Percentiles rank a stretch among this genome's conserved stretches.
phyloP scores from a whole-genome alignment of 1,140 invertebrate genomes.

The Sycophaga agraensis region DNA sequence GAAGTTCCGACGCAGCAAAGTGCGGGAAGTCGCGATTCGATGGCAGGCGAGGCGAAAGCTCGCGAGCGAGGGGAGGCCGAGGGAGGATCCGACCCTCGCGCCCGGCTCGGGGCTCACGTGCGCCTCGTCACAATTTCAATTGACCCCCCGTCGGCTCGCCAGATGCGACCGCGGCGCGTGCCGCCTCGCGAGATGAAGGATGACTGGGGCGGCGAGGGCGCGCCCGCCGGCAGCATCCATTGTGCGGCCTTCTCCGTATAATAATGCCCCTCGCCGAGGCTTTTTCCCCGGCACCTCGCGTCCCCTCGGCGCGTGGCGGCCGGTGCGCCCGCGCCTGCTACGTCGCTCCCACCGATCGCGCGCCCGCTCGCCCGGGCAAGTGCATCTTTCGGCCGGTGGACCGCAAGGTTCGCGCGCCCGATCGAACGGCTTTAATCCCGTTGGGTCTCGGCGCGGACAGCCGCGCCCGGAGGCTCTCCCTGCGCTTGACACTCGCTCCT shows the following conservation, averaged over 20 bases:
- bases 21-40: too few species aligned
- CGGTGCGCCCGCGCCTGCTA: too few species aligned
- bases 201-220: too few species aligned
- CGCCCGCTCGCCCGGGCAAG: constrained; percentile 15
- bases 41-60: too few species aligned
- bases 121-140: constrained; percentile 43
- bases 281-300: too few species aligned
- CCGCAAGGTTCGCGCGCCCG: background rate
- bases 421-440: background rate
- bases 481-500: too few species aligned
- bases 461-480: too few species aligned
- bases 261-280: background rate
- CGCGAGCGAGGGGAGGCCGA: constrained; percentile 2
- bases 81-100: constrained; percentile 21
- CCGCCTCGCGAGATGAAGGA: constrained; percentile 51
- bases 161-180: constrained; percentile 52
- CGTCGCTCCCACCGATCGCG: background rate
- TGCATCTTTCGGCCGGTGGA: constrained; percentile 23
- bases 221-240: too few species aligned
- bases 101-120: too few species aligned
- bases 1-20: too few species aligned
- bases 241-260: too few species aligned
- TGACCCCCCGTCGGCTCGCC: constrained; percentile 44
- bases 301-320: too few species aligned
- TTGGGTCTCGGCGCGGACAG: background rate